A percentile compares a stretch with the other conserved stretches of the same genome.
Evolutionary conservation across 2,797 vertebrate species (phyloP).

Genomic region (Sebastes diploproa): DNA sequence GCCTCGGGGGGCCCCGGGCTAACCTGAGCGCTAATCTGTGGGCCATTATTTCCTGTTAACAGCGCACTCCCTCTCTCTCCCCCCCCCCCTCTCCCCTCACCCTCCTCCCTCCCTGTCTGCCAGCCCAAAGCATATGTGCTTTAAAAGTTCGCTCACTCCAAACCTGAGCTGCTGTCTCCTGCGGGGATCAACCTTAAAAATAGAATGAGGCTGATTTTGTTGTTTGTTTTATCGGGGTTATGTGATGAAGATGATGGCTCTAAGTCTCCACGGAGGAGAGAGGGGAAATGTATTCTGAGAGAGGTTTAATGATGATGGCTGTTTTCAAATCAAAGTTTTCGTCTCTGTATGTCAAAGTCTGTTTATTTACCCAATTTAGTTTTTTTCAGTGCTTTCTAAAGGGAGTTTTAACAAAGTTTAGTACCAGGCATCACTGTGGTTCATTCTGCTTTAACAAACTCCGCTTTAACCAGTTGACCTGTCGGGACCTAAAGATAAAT

Average conservation of each 20-base stretch:
- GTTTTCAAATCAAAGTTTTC: constrained; percentile 27
- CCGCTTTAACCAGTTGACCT: neutral
- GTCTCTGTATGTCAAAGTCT: constrained; percentile 15
- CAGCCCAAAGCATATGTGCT: constrained; percentile 74
- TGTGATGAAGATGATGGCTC: constrained; percentile 65
- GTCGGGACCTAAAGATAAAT: neutral
- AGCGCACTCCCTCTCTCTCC: constrained; percentile 60
- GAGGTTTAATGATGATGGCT: constrained; percentile 48
- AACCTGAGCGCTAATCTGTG: constrained; percentile 85
- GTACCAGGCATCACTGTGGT: neutral
- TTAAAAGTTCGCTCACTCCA: constrained; percentile 76
- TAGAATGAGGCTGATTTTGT: constrained; percentile 54
- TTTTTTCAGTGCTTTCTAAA: constrained; percentile 19
- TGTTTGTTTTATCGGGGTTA: constrained; percentile 62
- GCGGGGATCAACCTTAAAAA: constrained; percentile 66
- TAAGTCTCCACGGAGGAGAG: constrained; percentile 35
- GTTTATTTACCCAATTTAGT: constrained; percentile 1
- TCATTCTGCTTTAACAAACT: neutral
- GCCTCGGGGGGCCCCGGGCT: constrained; percentile 81
- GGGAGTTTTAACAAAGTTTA: constrained; percentile 4
- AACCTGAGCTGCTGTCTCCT: constrained; percentile 69
- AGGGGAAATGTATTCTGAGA: constrained; percentile 35
- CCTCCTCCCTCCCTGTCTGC: constrained; percentile 58
- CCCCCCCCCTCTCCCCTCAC: constrained; percentile 18
- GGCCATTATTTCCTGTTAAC: constrained; percentile 85